Evolutionary conservation across 2,797 vertebrate species (phyloP).

Genomic region (Sebastiscus tertius): DNA sequence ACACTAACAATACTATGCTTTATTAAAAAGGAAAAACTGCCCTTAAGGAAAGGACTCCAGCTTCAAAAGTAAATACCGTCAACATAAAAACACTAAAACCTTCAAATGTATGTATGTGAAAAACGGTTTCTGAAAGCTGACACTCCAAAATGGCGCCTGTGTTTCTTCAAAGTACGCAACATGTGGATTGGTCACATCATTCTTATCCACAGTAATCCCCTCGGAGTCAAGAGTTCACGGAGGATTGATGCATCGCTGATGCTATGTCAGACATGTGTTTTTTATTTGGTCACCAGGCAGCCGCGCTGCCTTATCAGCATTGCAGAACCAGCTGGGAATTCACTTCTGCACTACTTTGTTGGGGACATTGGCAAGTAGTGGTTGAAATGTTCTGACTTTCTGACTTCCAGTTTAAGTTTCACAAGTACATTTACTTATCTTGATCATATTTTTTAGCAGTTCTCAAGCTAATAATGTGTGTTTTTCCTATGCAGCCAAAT

Average conservation of each 20-base stretch:
- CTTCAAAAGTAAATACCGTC: background rate
- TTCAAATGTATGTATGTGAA: background rate
- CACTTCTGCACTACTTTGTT: conserved; percentile 37
- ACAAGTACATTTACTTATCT: background rate
- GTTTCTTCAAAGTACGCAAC: conserved; percentile 36
- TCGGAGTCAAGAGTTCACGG: conserved; percentile 70
- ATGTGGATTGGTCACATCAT: conserved; percentile 54
- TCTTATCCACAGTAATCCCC: conserved; percentile 55
- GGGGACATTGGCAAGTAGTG: conserved; percentile 23
- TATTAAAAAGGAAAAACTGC: background rate
- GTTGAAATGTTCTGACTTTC: conserved; percentile 19
- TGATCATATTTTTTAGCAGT: conserved; percentile 4
- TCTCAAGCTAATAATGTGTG: background rate
- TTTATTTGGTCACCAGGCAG: conserved; percentile 74
- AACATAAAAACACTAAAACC: background rate
- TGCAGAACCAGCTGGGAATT: conserved; percentile 70
- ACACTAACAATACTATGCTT: background rate
- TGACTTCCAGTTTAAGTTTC: background rate
- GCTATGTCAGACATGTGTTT: conserved; percentile 76
- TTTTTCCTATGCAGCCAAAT: background rate
- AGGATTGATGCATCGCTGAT: conserved; percentile 70
- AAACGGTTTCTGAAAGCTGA: conserved; percentile 10
- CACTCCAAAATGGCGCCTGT: conserved; percentile 21
- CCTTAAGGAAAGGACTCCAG: background rate
- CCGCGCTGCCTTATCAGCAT: conserved; percentile 60